phyloP scores from a whole-genome alignment of 2,113 vertebrate genomes.

The Oreochromis tanganicae region DNA sequence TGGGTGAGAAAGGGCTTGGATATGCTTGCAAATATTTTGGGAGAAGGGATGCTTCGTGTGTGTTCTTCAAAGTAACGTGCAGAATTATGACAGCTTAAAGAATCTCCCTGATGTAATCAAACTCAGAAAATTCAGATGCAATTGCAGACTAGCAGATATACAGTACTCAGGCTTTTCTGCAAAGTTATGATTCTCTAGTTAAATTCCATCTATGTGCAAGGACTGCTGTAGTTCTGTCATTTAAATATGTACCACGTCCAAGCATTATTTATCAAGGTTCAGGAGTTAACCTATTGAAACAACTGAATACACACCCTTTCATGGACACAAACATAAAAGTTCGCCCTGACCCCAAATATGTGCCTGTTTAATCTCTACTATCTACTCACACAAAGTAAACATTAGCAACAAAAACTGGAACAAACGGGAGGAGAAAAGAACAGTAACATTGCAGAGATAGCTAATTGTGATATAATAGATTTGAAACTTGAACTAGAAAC shows the following conservation, averaged over 20 bases:
- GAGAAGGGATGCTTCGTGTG: neutral
- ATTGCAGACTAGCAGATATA: neutral
- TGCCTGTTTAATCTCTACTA: neutral
- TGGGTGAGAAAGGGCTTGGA: neutral
- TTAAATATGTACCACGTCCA: neutral
- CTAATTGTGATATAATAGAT: neutral
- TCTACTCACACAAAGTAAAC: neutral
- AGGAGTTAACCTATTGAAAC: neutral
- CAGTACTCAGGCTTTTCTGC: neutral
- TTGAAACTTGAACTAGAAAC: neutral
- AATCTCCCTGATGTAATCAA: conserved; percentile 5
- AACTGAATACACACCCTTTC: neutral
- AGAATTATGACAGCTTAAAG: neutral
- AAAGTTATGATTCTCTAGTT: neutral
- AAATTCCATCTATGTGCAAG: neutral
- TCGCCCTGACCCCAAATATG: neutral
- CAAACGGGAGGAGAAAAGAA: neutral
- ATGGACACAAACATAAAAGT: neutral
- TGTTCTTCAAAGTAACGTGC: neutral
- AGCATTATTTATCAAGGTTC: neutral
- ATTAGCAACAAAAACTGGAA: neutral
- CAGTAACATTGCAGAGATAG: neutral
- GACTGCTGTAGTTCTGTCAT: neutral
- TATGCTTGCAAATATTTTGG: neutral
- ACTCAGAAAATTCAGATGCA: neutral